Evolutionary conservation across 2,113 vertebrate genomes (phyloP).

Genomic region (Spizaetus ornatus): DNA sequence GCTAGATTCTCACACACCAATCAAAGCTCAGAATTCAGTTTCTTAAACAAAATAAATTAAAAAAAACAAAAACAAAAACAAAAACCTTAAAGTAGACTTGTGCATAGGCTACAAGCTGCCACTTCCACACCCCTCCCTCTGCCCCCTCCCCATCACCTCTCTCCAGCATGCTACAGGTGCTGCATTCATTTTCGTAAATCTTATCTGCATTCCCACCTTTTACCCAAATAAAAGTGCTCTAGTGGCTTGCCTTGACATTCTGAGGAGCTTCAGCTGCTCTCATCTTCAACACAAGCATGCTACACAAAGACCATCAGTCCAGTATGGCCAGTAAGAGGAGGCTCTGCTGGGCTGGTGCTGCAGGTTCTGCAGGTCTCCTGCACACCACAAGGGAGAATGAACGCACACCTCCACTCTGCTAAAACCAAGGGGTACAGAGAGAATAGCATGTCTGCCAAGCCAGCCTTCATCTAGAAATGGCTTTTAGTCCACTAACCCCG

Average conservation of each 20-base stretch:
- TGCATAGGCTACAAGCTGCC: not conserved
- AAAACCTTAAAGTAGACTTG: not conserved
- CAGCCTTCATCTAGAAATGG: not conserved
- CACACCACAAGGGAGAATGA: not conserved
- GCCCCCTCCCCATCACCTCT: not conserved
- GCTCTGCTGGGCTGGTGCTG: not conserved
- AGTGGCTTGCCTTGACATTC: not conserved
- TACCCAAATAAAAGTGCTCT: not conserved
- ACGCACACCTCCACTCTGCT: not conserved
- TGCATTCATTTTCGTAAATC: not conserved
- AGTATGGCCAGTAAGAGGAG: fast-evolving
- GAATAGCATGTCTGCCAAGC: not conserved
- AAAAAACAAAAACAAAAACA: too few species aligned
- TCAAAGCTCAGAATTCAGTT: not conserved
- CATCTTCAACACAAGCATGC: not conserved
- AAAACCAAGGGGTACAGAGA: not conserved
- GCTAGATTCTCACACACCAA: not conserved
- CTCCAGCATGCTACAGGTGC: not conserved
- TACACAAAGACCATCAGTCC: not conserved
- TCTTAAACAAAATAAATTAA: not conserved
- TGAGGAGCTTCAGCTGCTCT: not conserved
- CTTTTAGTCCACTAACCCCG: not conserved
- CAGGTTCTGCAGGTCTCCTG: not conserved
- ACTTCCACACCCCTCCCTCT: not conserved
- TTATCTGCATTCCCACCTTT: not conserved